Conservation (phyloP, 2,888 invertebrate genomes). For the Aspidapion aeneum region DNA sequence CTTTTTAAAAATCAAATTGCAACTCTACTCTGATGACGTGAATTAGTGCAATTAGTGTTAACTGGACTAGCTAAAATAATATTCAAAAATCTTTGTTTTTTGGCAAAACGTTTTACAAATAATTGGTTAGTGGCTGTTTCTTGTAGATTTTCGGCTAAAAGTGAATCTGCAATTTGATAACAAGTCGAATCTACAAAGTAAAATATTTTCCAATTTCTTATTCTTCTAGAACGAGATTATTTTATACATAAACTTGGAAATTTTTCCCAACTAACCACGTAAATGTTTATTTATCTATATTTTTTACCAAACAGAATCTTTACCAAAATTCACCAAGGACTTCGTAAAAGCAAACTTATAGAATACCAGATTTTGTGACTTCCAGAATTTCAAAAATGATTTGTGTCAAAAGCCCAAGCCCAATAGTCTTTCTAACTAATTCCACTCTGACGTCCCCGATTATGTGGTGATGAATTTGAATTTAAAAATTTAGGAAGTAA, state of each 20-base stretch:
- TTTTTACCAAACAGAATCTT: conserved; percentile 55
- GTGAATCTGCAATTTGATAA: conserved; percentile 35
- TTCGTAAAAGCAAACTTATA: conserved; percentile 55
- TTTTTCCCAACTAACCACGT: conserved; percentile 36
- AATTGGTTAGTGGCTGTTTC: conserved; percentile 31
- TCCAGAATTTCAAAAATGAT: no score
- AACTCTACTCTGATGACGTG: no score
- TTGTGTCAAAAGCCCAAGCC: no score
- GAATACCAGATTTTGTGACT: no score
- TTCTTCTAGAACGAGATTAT: conserved; percentile 37
- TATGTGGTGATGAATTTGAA: conserved; percentile 43
- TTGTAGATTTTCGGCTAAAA: no score
- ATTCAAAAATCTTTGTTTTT: conserved; percentile 34
- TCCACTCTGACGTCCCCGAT: conserved; percentile 47
- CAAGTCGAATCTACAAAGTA: conserved; percentile 42
- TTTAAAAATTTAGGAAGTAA: conserved; percentile 37
- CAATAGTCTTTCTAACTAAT: conserved; percentile 46
- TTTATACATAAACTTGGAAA: no score
- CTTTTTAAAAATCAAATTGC: no score
- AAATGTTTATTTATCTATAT: conserved; percentile 45
- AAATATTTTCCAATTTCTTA: conserved; percentile 40
- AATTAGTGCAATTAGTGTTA: no score
- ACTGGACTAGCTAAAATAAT: no score
- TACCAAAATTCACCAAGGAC: conserved; percentile 59
- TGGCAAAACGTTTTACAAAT: conserved; percentile 28